A percentile compares a stretch with the other conserved stretches of the same genome.
phyloP scores from a whole-genome alignment of 2,888 invertebrate species.

The Julus scandinavius region DNA sequence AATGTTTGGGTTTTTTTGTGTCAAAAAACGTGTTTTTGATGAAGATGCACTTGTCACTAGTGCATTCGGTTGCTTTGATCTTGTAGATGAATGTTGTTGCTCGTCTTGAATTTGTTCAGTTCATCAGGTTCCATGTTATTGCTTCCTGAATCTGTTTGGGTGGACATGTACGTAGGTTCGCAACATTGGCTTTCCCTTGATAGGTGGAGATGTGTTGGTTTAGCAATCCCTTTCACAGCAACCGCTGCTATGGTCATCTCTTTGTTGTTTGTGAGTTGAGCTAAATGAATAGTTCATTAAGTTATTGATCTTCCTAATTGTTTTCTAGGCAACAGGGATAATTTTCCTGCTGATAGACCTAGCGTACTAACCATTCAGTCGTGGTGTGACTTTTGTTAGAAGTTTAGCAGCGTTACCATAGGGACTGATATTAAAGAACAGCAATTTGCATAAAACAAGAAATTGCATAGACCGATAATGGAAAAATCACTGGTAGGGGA shows the following conservation, averaged over 20 bases:
- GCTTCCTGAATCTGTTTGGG: background rate
- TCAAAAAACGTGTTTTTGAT: no score
- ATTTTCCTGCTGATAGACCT: background rate
- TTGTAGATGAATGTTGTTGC: background rate
- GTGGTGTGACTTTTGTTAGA: no score
- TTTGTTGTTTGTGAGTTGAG: background rate
- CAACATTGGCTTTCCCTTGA: background rate
- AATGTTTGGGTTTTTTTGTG: no score
- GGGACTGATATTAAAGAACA: no score
- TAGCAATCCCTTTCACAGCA: background rate
- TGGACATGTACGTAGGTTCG: background rate
- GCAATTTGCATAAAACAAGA: no score
- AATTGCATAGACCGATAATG: no score
- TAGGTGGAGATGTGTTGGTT: background rate
- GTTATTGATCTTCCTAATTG: background rate
- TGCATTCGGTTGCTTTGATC: background rate
- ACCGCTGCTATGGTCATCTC: constrained; percentile 33
- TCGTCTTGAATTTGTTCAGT: background rate
- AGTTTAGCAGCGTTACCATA: no score
- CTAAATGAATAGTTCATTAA: constrained; percentile 6
- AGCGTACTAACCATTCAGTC: background rate
- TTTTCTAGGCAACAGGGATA: background rate
- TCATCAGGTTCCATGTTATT: background rate
- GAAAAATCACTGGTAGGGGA: no score
- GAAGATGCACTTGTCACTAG: background rate